phyloP scores from a whole-genome alignment of 2,113 vertebrate species.

The Crotalus helleri region DNA sequence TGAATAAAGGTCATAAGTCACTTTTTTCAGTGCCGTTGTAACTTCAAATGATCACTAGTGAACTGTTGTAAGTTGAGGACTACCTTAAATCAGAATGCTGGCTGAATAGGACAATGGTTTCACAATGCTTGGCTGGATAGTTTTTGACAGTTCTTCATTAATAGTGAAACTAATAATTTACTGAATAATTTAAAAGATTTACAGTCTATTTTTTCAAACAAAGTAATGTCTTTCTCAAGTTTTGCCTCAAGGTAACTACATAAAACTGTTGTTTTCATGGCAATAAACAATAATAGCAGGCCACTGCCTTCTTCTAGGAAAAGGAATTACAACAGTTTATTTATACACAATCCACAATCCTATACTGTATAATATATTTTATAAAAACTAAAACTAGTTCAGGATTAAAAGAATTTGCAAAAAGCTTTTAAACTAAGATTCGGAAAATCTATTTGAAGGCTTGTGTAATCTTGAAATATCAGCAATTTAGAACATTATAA shows the following conservation, averaged over 20 bases:
- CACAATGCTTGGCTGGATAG: neutral
- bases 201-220: neutral
- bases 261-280: neutral
- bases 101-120: too few species aligned
- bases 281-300: neutral
- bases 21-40: too few species aligned
- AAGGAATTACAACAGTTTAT: neutral
- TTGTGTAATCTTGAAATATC: neutral
- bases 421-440: neutral
- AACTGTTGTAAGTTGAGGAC: too few species aligned
- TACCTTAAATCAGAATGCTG: too few species aligned
- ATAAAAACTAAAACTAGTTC: neutral
- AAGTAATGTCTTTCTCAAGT: neutral
- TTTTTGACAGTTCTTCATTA: neutral
- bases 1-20: too few species aligned
- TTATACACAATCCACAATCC: neutral
- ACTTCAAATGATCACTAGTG: too few species aligned
- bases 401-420: neutral
- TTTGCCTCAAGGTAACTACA: too few species aligned
- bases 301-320: too few species aligned
- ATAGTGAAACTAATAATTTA: too few species aligned
- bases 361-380: neutral
- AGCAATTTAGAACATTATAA: neutral
- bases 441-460: neutral
- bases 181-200: too few species aligned